These are phyloP conservation scores for Blera fallax DNA, from an alignment of 2,888 invertebrate species.

Conservation along the genomic window DNA sequence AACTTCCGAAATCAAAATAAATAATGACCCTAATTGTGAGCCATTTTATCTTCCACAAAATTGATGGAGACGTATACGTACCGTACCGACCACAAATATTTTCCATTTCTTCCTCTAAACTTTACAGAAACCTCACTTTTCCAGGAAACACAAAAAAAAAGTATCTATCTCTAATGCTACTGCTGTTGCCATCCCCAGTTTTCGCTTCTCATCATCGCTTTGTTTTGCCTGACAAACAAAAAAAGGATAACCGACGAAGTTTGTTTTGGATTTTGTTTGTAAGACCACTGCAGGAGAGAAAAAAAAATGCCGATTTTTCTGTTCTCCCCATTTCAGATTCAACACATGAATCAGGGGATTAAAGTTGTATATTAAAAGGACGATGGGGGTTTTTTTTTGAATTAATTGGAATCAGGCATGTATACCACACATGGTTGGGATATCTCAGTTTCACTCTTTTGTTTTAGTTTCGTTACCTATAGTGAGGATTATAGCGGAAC, in stretches of 20 bases:
- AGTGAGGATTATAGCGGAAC: background rate
- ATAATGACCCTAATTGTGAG: conserved; percentile 57
- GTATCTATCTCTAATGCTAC: background rate
- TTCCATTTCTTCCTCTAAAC: background rate
- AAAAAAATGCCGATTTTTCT: background rate
- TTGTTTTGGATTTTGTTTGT: background rate
- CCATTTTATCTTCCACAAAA: conserved; percentile 44
- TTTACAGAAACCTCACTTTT: conserved; percentile 19
- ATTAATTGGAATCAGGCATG: conserved; percentile 13
- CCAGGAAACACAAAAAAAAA: background rate
- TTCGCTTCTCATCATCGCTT: background rate
- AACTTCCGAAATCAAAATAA: conserved; percentile 50
- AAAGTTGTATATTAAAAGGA: conserved; percentile 9
- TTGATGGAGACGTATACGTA: conserved; percentile 35
- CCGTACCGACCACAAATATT: background rate
- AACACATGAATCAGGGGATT: conserved; percentile 26
- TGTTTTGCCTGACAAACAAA: conserved; percentile 3
- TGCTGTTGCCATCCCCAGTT: background rate
- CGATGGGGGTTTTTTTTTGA: conserved; percentile 12
- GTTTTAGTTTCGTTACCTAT: background rate
- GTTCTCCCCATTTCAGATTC: conserved; percentile 10
- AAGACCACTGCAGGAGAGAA: background rate
- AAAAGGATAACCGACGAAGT: background rate
- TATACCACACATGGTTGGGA: background rate
- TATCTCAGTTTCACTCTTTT: background rate